Evolutionary conservation across 2,797 vertebrate genomes (phyloP), one percentile per base, ranked within the genome.

Genomic region (Nasua narica): DNA sequence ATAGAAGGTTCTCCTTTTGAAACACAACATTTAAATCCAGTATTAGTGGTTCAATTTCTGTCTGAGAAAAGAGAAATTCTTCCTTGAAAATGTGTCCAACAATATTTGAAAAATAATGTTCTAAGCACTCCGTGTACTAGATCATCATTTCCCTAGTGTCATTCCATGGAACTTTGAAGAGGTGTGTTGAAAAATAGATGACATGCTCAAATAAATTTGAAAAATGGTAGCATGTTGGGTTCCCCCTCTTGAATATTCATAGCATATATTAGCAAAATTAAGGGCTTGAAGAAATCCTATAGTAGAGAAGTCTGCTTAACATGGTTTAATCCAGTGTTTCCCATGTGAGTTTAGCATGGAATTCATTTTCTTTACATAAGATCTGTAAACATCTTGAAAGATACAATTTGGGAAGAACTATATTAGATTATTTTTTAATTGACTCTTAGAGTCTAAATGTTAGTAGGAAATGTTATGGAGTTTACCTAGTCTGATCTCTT

Each of bases 61-160:
- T 94, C 29, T 92, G 58, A 43, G 29, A 60, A 89, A 54, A 83
- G 32, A 89, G 35, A 93, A 95, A 74, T 6, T 89, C 16, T 79
- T 94, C 35, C 43, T 94, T 91, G 52, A 96, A 94, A 74, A 87
- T 56, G 1, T 74, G 48, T 82, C 70, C 74, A 25, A 92, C 65
- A 77, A 35, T 95, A 69, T 87, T 92, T 91, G 77, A 85, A 95
- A 96, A 90, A 35, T 90, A 95, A 52, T 78, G 8, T 92, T 90
- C 37, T 83, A 32, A 87, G 37, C 15, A 60, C 14, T 92, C 29
- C 58, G 15, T 60, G 21, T 88, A 56, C 35, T 81, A 37, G 67
- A 65, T 52, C 54, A 46, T 90, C 46, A 86, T 92, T 92, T 87
- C 29, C 16, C 40, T 91, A 25, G 25, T 91, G 50, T 72, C 65